These are phyloP conservation scores for Chamaetylas fuelleborni DNA, from an alignment of 2,113 vertebrate species.

Conservation along the genomic window DNA sequence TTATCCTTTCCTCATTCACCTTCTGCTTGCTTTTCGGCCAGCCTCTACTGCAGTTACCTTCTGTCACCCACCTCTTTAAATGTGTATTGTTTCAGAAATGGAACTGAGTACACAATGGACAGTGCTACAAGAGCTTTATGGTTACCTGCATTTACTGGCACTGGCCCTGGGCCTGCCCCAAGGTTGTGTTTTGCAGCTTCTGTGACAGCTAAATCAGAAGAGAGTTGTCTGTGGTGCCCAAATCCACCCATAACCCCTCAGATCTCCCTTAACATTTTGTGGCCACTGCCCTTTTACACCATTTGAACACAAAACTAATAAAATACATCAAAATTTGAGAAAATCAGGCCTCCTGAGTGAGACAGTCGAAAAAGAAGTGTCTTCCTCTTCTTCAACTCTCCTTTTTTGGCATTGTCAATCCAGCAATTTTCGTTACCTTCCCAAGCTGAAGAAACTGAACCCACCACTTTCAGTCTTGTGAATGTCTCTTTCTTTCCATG, in stretches of 20 bases:
- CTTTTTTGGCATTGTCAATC: background rate
- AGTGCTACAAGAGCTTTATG: background rate
- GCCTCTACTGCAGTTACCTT: background rate
- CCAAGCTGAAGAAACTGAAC: background rate
- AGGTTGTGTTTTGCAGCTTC: background rate
- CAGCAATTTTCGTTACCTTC: background rate
- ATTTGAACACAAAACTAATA: background rate
- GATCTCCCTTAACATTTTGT: background rate
- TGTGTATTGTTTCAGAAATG: background rate
- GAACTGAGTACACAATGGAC: fast-evolving
- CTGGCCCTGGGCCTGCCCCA: background rate
- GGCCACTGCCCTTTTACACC: background rate
- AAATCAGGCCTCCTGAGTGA: background rate
- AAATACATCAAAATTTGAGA: background rate
- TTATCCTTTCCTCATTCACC: background rate
- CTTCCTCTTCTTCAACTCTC: background rate
- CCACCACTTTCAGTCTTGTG: background rate
- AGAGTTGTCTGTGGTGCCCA: background rate
- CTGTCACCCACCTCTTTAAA: background rate
- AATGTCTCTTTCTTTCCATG: background rate
- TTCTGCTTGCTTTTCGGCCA: background rate
- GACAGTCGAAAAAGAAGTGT: background rate
- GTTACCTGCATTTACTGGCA: background rate
- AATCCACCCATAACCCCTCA: background rate
- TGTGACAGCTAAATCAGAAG: background rate